These are phyloP conservation scores for Spongia lamella DNA, from an alignment of 37 sponge, comb jelly and placozoan genomes.

Conservation along the genomic window DNA sequence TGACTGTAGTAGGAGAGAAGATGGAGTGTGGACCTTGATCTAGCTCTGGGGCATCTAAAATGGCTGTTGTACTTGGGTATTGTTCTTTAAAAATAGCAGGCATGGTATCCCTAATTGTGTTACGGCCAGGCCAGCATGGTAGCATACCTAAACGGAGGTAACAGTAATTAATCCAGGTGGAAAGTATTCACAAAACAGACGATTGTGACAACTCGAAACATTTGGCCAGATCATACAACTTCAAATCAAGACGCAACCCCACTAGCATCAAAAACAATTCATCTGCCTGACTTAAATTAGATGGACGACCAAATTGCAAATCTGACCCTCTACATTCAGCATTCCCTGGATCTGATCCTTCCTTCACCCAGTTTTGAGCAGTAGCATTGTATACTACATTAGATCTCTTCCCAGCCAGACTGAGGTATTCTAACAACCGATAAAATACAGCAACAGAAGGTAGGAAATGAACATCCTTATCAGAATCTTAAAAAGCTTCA, in stretches of 20 bases:
- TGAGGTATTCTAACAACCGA: too few relatives aligned
- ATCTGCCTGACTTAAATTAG: conserved; percentile 7
- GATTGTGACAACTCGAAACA: conserved; percentile 32
- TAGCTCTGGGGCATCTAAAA: background rate
- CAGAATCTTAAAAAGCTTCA: too few relatives aligned
- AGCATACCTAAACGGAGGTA: conserved; percentile 27
- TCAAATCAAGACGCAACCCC: conserved; percentile 16
- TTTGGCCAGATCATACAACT: conserved; percentile 15
- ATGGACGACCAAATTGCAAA: too few relatives aligned
- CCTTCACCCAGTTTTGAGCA: too few relatives aligned
- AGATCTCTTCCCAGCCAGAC: too few relatives aligned
- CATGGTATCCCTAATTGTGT: conserved; percentile 9
- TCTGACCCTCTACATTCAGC: too few relatives aligned
- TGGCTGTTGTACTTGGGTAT: background rate
- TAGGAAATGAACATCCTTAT: too few relatives aligned
- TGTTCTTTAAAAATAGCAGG: background rate
- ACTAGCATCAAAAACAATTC: conserved; percentile 34
- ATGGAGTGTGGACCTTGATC: background rate
- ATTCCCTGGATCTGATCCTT: too few relatives aligned
- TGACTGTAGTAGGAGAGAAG: conserved; percentile 14
- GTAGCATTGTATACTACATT: too few relatives aligned
- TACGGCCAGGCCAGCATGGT: conserved; percentile 25
- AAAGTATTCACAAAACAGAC: conserved; percentile 13
- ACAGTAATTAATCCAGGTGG: conserved; percentile 29
- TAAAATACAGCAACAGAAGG: too few relatives aligned